Conservation (phyloP, 1,140 invertebrate genomes). For the Drosophila nasuta region DNA sequence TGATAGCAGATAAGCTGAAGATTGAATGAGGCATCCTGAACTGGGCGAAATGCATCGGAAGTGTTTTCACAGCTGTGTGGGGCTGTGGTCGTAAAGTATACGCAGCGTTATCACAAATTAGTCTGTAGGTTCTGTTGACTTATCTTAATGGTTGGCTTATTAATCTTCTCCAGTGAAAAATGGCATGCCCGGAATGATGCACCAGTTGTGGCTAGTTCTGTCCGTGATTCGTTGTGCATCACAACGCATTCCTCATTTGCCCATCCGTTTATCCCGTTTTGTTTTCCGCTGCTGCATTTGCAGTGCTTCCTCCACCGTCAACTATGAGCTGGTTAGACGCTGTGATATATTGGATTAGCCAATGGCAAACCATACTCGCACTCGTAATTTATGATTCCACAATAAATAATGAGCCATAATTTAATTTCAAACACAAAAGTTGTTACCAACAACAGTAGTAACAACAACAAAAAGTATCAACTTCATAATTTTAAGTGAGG, state of each 20-base stretch:
- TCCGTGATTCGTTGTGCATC: constrained; percentile 11
- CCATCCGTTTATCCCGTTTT: constrained; percentile 16
- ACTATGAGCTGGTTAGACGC: not conserved
- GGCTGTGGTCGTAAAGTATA: constrained; percentile 29
- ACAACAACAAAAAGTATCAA: constrained; percentile 46
- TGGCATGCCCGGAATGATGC: constrained; percentile 13
- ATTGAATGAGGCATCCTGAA: constrained; percentile 11
- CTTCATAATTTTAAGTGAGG: constrained; percentile 62
- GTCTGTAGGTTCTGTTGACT: constrained; percentile 12
- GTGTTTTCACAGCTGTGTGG: constrained; percentile 39
- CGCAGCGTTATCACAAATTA: constrained; percentile 25
- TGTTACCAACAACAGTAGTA: constrained; percentile 16
- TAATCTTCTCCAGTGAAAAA: constrained; percentile 44
- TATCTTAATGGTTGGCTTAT: constrained; percentile 47
- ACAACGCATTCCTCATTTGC: constrained; percentile 23
- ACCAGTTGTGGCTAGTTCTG: constrained; percentile 18
- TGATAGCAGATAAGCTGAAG: constrained; percentile 28
- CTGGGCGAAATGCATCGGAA: constrained; percentile 18
- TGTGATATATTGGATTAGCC: constrained; percentile 27
- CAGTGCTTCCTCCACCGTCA: constrained; percentile 23
- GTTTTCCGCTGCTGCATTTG: constrained; percentile 39
- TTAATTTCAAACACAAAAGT: constrained; percentile 71
- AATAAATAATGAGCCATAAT: constrained; percentile 73
- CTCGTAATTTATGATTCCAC: constrained; percentile 54
- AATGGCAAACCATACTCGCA: not conserved